Evolutionary conservation across 37 sponge, comb jelly and placozoan genomes (phyloP), one percentile per base, ranked within the genome.

Genomic region (Lycopodina hypogea): DNA sequence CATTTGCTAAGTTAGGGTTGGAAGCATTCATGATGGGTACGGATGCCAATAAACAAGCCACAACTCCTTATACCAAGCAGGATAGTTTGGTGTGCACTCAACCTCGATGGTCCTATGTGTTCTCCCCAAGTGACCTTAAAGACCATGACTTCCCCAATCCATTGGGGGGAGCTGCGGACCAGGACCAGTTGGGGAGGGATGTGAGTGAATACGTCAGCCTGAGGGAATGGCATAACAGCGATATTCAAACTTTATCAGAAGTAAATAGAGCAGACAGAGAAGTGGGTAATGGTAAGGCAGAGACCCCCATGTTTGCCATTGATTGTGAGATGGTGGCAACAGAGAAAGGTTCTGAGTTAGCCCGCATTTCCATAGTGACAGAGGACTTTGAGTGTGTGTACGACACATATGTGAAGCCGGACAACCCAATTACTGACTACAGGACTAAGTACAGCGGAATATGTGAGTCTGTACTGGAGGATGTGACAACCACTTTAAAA

Each of bases 391-490:
- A 81, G 76, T 93, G 93, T 73, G 70, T 90, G 39, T 95, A 95
- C 58, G 94, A 98, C 58, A 78, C 82, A 21, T 73, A 77, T 24
- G 96, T 98, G 14, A 90, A 84, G 56, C 99, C 99, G 12, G 86
- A 57, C 23, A 70, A 72, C 35, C 85, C 86, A 0, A 70, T 98
- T 24, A 50, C 77, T 0, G 92, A 98, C 80, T 98, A 98, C 76
- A 69, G 75, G 56, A 98, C 96, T 22, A 78, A 65, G 65, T 98
- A 81, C 84, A 98, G 99, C 79, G 99, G 99, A 15, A 96, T 98
- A 57, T 84, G 81, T 0, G 81, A 85, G 22, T 81, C 84, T 37
- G 82, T 58, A 0, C 81, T 98, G 38, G 57, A 74, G 19, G 87
- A 83, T 68, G 96, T 95, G 34, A 87, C 87, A 11, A 93, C 89